Conservation (phyloP, 2,797 vertebrate genomes). For the Protosalanx chinensis region DNA sequence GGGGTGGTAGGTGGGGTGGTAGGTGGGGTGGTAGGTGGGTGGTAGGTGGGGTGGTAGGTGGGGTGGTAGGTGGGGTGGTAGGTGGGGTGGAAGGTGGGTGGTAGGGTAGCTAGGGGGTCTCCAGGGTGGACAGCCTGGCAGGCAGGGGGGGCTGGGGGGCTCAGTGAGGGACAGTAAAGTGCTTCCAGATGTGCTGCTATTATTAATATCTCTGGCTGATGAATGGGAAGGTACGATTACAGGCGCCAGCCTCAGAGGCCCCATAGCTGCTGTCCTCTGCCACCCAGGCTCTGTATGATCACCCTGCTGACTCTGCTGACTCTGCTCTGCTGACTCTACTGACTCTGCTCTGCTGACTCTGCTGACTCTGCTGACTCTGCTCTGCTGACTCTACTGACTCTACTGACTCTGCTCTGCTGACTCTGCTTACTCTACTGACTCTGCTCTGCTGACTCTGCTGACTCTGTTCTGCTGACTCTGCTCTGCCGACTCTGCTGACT, state of each 20-base stretch:
- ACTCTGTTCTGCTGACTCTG: constrained; percentile 4
- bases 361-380: too few species aligned
- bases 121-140: neutral
- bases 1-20: neutral
- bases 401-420: constrained; percentile 20
- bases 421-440: too few species aligned
- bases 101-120: neutral
- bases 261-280: constrained; percentile 58
- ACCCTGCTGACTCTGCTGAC: constrained; percentile 11
- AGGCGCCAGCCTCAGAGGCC: constrained; percentile 80
- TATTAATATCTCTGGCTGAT: constrained; percentile 94
- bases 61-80: too few species aligned
- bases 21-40: too few species aligned
- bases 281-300: constrained; percentile 68
- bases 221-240: constrained; percentile 91
- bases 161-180: constrained; percentile 89
- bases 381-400: constrained; percentile 19
- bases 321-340: neutral
- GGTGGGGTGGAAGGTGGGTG: too few species aligned
- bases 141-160: constrained; percentile 49
- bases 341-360: neutral
- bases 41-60: too few species aligned
- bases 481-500: too few species aligned
- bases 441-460: neutral
- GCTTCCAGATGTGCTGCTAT: constrained; percentile 96